Conservation (phyloP, 2,888 invertebrate genomes). For the Crepidodera aurea region DNA sequence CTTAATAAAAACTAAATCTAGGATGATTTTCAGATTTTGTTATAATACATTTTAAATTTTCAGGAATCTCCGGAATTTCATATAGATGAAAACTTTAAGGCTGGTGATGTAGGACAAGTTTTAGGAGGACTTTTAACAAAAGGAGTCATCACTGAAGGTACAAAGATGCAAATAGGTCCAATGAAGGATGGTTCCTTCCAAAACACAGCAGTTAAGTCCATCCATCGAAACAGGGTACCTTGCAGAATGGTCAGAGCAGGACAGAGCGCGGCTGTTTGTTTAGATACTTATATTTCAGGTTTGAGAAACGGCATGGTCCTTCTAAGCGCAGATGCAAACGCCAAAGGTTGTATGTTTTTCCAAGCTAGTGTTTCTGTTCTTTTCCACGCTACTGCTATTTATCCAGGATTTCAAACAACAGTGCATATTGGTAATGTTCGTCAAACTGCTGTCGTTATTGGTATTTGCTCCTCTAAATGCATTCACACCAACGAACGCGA, state of each 20-base stretch:
- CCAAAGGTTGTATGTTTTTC: conserved; percentile 70
- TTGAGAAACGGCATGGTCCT: conserved; percentile 88
- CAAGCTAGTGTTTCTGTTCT: conserved; percentile 88
- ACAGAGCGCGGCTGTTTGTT: conserved; percentile 85
- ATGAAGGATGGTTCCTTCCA: conserved; percentile 81
- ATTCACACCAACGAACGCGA: conserved; percentile 86
- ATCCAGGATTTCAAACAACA: conserved; percentile 87
- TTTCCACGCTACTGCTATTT: conserved; percentile 86
- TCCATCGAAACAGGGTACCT: conserved; percentile 92
- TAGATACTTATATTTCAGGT: conserved; percentile 69
- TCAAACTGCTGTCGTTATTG: conserved; percentile 92
- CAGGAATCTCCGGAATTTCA: conserved; percentile 86
- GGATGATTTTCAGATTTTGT: too few species aligned
- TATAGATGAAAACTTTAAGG: conserved; percentile 92
- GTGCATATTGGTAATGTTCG: conserved; percentile 95
- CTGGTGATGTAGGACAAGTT: conserved; percentile 83
- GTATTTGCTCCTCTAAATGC: conserved; percentile 71
- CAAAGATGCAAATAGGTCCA: conserved; percentile 78
- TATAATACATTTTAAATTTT: too few species aligned
- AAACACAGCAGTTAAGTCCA: conserved; percentile 79
- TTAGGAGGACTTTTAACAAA: conserved; percentile 85
- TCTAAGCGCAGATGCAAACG: conserved; percentile 64
- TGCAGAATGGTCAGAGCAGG: conserved; percentile 88
- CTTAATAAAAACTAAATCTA: too few species aligned
- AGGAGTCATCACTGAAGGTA: conserved; percentile 88